phyloP scores from a whole-genome alignment of 2,113 vertebrate species.

The Pseudorasbora parva region DNA sequence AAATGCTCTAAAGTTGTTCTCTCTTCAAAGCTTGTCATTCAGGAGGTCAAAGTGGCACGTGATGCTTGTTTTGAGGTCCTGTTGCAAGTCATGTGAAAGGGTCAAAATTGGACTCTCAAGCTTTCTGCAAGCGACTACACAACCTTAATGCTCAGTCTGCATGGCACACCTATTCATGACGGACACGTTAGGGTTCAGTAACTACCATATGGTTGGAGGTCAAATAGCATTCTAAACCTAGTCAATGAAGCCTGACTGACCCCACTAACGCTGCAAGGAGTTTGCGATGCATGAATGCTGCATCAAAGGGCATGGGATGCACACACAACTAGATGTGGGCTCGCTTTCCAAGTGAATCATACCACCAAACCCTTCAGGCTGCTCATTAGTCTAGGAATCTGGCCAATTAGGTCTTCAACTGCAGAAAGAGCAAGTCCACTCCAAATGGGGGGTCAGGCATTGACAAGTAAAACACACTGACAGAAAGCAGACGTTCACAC shows the following conservation, averaged over 20 bases:
- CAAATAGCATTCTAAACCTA: constrained; percentile 4
- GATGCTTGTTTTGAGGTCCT: background rate
- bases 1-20: background rate
- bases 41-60: background rate
- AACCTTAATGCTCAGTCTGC: background rate
- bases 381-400: constrained; percentile 38
- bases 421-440: background rate
- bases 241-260: background rate
- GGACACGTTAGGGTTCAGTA: constrained; percentile 1
- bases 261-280: background rate
- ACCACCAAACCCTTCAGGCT: background rate
- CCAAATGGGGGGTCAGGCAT: background rate
- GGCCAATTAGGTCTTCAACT: constrained; percentile 41
- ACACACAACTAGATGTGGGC: constrained; percentile 17
- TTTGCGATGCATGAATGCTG: background rate
- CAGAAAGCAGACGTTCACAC: constrained; percentile 8
- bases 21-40: background rate
- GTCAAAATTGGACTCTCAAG: background rate
- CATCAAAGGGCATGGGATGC: constrained; percentile 11
- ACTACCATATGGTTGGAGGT: background rate
- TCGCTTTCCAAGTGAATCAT: constrained; percentile 3
- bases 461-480: background rate
- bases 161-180: background rate
- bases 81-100: background rate
- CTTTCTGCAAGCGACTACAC: background rate